Percentiles rank a stretch among this genome's conserved stretches.
phyloP scores from a whole-genome alignment of 2,888 invertebrate species.

The Ormyrus pomaceus region DNA sequence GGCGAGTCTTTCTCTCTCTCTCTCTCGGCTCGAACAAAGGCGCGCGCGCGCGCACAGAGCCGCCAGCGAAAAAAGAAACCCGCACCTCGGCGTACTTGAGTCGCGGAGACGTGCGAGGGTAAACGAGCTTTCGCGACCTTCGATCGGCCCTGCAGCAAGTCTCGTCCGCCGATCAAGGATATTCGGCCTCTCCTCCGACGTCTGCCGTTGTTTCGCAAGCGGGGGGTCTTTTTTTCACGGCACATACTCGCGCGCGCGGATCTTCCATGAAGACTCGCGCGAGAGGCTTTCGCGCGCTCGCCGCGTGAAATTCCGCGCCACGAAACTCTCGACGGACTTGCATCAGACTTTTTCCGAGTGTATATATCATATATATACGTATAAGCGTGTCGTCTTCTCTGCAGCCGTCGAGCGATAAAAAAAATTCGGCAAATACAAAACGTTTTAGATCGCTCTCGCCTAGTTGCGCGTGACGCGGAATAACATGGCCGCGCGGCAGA shows the following conservation, averaged over 20 bases:
- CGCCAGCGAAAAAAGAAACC: not conserved
- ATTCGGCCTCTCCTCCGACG: not conserved
- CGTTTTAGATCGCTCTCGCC: too few species aligned
- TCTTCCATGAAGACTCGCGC: too few species aligned
- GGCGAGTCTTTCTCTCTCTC: not conserved
- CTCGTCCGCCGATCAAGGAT: slow-evolving; percentile 1
- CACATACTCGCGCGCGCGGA: too few species aligned
- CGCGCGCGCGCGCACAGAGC: not conserved
- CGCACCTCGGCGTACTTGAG: slow-evolving; percentile 7
- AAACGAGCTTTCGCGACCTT: slow-evolving; percentile 26
- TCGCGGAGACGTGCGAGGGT: not conserved
- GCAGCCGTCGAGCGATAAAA: too few species aligned
- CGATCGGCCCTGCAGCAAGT: slow-evolving; percentile 7
- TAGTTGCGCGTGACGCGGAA: too few species aligned
- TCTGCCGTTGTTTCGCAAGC: not conserved
- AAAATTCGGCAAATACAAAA: too few species aligned
- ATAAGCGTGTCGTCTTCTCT: too few species aligned
- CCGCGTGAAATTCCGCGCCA: not conserved
- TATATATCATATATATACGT: too few species aligned
- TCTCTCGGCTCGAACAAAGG: not conserved
- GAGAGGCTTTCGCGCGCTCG: not conserved
- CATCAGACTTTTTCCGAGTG: slow-evolving; percentile 24
- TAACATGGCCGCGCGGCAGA: too few species aligned
- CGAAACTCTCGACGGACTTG: slow-evolving; percentile 22
- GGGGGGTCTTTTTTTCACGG: not conserved